Conservation (phyloP, 2,888 invertebrate genomes). For the Papilio elwesi region DNA sequence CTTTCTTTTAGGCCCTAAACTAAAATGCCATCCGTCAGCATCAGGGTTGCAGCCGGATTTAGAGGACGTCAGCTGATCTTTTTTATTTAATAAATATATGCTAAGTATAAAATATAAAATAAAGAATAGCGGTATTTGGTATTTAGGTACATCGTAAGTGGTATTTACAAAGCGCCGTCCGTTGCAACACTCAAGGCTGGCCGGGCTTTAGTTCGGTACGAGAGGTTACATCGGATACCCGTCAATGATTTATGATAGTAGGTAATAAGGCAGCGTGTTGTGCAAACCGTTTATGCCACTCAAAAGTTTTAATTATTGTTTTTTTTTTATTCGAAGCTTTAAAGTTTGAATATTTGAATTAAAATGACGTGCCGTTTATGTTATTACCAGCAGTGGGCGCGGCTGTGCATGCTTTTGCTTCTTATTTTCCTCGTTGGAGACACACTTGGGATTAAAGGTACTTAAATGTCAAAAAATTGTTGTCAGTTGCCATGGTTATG, state of each 20-base stretch:
- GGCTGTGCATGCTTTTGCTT: no score
- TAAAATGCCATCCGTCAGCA: no score
- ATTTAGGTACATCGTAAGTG: slow-evolving; percentile 25
- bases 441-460: no score
- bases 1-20: no score
- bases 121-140: slow-evolving; percentile 3
- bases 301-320: slow-evolving; percentile 25
- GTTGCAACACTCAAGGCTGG: slow-evolving; percentile 49
- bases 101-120: background rate
- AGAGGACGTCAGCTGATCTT: no score
- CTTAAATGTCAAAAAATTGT: no score
- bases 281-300: slow-evolving; percentile 25
- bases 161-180: slow-evolving; percentile 38
- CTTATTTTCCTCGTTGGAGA: no score
- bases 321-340: background rate
- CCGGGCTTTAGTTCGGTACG: slow-evolving; percentile 40
- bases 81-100: no score
- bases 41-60: no score
- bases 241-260: slow-evolving; percentile 42
- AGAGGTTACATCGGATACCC: slow-evolving; percentile 44
- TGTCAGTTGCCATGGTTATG: no score
- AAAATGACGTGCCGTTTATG: background rate
- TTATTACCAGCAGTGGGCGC: no score
- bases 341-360: background rate
- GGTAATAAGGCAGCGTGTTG: background rate